Base-by-base conservation (phyloP, 2,797 vertebrate species). In the Cercopithecus neglectus region DNA sequence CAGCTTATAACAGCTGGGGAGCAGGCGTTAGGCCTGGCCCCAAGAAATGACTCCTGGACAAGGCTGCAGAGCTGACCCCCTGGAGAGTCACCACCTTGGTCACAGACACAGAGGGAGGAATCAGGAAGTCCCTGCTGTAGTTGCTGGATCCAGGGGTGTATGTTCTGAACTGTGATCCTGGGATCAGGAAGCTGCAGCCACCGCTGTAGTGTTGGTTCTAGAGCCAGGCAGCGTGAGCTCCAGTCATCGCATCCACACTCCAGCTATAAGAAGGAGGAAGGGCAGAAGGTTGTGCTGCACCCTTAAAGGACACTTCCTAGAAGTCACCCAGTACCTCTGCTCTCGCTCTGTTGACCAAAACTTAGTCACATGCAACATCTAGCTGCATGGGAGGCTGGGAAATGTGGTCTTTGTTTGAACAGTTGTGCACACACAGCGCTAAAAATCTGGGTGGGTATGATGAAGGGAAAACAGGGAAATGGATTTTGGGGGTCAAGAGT, bases 361-460 rank as follows among this genome's bases (percentile, higher is more conserved):
- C 55, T 70, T 64, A 57, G 41, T 50, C 16, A 50, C 28, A 1
- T 46, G 41, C 76, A 67, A 67, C 2, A 12, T 81, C 41, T 95
- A 80, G 61, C 67, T 67, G 46, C 64, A 55, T 39, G 30, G 81
- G 72, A 80, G 7, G 24, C 44, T 86, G 91, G 81, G 81, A 91
- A 48, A 39, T 81, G 36, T 86, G 85, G 11, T 75, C 44, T 87
- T 87, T 83, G 21, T 64, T 53, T 30, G 4, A 13, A 26, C 2
- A 28, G 41, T 17, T 0, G 0, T 2, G 17, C 3, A 36, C 19
- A 7, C 30, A 4, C 33, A 4, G 64, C 0, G 24, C 36, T 64
- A 8, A 41, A 48, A 67, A 46, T 75, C 53, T 39, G 14, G 19
- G 24, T 2, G 1, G 26, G 1, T 41, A 22, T 28, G 39, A n/a